Percentiles rank a stretch among this genome's conserved stretches.
Conservation (phyloP, 2,113 vertebrate species). For the Coracopsis vasa region DNA sequence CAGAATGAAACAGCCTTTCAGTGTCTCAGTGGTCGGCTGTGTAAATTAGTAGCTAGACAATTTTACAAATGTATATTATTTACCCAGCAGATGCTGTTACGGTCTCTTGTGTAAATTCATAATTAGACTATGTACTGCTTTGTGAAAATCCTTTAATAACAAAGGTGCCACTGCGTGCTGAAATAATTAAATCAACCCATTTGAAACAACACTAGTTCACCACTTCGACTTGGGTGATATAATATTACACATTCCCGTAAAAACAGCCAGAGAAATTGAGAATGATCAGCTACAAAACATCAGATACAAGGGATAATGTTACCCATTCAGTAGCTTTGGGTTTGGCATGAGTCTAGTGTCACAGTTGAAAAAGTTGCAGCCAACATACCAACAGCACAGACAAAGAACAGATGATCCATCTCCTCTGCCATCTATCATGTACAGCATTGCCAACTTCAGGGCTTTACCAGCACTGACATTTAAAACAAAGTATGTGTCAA, state of each 20-base stretch:
- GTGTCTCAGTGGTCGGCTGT: conserved; percentile 53
- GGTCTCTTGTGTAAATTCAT: conserved; percentile 53
- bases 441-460: conserved; percentile 80
- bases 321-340: conserved; percentile 66
- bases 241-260: conserved; percentile 38
- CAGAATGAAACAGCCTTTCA: conserved; percentile 41
- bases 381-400: conserved; percentile 77
- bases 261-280: background rate
- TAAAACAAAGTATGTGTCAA: conserved; percentile 86
- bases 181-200: conserved; percentile 67
- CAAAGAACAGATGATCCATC: conserved; percentile 81
- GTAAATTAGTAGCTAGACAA: conserved; percentile 65
- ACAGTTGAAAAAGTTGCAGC: conserved; percentile 68
- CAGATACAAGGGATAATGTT: conserved; percentile 60
- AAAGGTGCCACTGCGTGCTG: conserved; percentile 62
- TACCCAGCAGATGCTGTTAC: conserved; percentile 61
- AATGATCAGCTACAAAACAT: conserved; percentile 22
- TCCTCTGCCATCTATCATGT: conserved; percentile 82
- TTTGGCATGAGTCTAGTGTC: conserved; percentile 69
- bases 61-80: conserved; percentile 76
- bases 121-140: conserved; percentile 4
- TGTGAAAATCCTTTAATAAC: conserved; percentile 57
- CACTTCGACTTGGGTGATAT: background rate
- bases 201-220: conserved; percentile 24
- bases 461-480: conserved; percentile 80